Conservation (phyloP, 2,888 invertebrate genomes). For the Melanostoma scalare region DNA sequence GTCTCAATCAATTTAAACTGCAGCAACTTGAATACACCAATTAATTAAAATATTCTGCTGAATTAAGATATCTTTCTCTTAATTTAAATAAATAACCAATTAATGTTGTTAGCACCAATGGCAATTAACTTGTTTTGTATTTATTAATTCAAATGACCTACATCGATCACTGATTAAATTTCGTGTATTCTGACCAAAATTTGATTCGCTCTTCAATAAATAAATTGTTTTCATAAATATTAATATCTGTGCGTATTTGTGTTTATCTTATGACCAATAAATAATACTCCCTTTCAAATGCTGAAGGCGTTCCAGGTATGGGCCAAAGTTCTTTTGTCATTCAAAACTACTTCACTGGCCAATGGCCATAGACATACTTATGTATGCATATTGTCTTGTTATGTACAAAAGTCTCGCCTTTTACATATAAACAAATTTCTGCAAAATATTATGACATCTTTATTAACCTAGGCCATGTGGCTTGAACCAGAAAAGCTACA, state of each 20-base stretch:
- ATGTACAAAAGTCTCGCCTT: too few species aligned
- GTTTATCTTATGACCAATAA: not conserved
- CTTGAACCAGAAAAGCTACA: not conserved
- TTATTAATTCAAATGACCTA: constrained; percentile 37
- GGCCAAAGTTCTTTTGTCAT: too few species aligned
- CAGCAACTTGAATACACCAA: too few species aligned
- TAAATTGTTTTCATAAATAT: not conserved
- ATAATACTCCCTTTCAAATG: too few species aligned
- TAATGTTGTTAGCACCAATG: constrained; percentile 27
- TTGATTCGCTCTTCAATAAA: not conserved
- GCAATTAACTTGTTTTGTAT: not conserved
- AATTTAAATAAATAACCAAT: constrained; percentile 18
- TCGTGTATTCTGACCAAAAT: not conserved
- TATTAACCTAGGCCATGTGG: not conserved
- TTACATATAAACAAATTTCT: not conserved
- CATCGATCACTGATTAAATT: constrained; percentile 43
- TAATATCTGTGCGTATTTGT: not conserved
- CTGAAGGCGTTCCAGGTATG: too few species aligned
- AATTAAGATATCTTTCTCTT: too few species aligned
- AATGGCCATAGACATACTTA: too few species aligned
- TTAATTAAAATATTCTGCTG: too few species aligned
- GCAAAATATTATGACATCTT: constrained; percentile 21
- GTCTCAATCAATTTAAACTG: too few species aligned
- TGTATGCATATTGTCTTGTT: too few species aligned
- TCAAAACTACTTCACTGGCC: too few species aligned